These are phyloP conservation scores for Homarus americanus DNA, from an alignment of 1,140 invertebrate species.

Conservation along the genomic window DNA sequence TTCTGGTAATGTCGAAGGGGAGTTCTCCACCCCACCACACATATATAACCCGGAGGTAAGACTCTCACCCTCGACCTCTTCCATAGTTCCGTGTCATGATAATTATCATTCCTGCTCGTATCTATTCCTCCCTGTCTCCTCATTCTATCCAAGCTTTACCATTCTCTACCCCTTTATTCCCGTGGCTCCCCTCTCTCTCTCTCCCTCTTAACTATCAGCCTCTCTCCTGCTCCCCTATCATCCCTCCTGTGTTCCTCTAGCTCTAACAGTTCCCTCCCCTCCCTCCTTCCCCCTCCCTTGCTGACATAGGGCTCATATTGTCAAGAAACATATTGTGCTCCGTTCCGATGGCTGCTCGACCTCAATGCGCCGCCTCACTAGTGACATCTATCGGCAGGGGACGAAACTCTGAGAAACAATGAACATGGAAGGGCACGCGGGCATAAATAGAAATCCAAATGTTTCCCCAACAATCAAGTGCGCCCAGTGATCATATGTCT, in stretches of 20 bases:
- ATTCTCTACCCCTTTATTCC: neutral
- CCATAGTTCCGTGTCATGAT: neutral
- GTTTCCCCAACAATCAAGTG: constrained; percentile 56
- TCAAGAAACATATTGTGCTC: constrained; percentile 67
- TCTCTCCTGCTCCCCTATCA: neutral
- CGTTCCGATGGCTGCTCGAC: constrained; percentile 56
- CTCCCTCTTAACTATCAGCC: constrained; percentile 1
- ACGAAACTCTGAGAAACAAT: constrained; percentile 65
- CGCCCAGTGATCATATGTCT: constrained; percentile 39
- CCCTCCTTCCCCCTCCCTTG: constrained; percentile 20
- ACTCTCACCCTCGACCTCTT: neutral
- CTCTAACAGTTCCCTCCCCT: constrained; percentile 19
- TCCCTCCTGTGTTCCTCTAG: constrained; percentile 11
- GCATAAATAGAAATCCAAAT: constrained; percentile 67
- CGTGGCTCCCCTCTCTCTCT: constrained; percentile 3
- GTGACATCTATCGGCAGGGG: constrained; percentile 65
- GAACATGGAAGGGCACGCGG: constrained; percentile 58
- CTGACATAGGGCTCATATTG: constrained; percentile 68
- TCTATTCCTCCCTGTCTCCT: neutral
- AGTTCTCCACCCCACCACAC: neutral
- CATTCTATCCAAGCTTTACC: neutral
- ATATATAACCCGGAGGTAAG: neutral
- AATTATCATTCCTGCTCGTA: neutral
- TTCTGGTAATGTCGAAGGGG: neutral
- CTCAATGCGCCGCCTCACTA: constrained; percentile 66